Evolutionary conservation across 1,140 invertebrate genomes (phyloP).

Genomic region (Caerostris darwini): DNA sequence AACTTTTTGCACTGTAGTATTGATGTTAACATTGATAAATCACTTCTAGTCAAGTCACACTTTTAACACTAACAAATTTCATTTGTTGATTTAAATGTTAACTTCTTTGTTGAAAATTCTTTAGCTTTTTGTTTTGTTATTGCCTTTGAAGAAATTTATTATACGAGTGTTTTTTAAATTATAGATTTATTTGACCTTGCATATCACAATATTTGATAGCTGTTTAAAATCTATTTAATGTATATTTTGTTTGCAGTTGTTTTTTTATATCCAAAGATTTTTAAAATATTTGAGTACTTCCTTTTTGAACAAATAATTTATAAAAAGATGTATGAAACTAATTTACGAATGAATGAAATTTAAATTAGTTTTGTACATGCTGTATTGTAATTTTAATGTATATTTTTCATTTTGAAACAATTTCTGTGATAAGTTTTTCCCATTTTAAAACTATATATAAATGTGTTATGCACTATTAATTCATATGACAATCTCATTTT

Average conservation of each 20-base stretch:
- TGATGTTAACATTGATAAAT: conserved; percentile 13
- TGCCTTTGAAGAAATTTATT: neutral
- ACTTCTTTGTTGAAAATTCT: conserved; percentile 13
- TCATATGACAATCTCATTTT: neutral
- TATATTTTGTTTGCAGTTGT: neutral
- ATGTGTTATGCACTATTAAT: neutral
- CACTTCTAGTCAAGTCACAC: conserved; percentile 45
- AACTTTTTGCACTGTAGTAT: conserved; percentile 38
- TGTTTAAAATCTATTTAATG: neutral
- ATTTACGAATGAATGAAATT: too few species aligned
- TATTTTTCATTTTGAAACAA: neutral
- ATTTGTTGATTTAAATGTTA: neutral
- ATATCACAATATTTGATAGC: neutral
- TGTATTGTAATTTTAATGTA: neutral
- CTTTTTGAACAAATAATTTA: neutral
- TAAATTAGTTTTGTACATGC: too few species aligned
- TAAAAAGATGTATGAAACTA: too few species aligned
- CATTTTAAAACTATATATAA: neutral
- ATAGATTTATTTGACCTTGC: neutral
- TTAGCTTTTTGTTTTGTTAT: neutral
- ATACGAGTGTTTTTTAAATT: neutral
- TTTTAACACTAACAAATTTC: neutral
- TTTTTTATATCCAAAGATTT: neutral
- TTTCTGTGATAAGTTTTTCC: conserved; percentile 45
- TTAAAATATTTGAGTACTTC: neutral